A percentile compares a stretch with the other conserved stretches of the same genome.
These are phyloP conservation scores for Temnothorax nylanderi DNA, from an alignment of 1,140 invertebrate genomes.

Conservation along the genomic window DNA sequence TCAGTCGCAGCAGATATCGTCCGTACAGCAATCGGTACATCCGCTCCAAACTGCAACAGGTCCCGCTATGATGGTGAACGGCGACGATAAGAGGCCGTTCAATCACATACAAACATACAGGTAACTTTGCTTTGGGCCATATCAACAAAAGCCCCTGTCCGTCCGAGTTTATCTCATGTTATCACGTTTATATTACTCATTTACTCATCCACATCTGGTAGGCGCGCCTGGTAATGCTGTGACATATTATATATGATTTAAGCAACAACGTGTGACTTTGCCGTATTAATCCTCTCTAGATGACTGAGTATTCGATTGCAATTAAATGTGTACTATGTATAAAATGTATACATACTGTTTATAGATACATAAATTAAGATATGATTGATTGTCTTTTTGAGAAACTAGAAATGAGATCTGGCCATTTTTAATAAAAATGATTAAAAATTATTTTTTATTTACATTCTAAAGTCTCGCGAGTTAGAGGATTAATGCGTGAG, in stretches of 20 bases:
- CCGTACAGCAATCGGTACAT: constrained; percentile 78
- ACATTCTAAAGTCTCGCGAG: background rate
- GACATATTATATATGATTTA: constrained; percentile 11
- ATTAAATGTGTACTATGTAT: background rate
- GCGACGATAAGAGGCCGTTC: constrained; percentile 90
- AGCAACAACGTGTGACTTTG: background rate
- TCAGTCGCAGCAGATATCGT: constrained; percentile 72
- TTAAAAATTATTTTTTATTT: background rate
- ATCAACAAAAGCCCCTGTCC: constrained; percentile 22
- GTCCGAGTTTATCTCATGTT: constrained; percentile 44
- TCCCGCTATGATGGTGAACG: constrained; percentile 84
- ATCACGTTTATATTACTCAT: constrained; percentile 37
- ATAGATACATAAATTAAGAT: too few species aligned
- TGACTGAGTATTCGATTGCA: background rate
- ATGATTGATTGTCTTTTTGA: background rate
- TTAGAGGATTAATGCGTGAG: constrained; percentile 1
- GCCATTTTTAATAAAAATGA: background rate
- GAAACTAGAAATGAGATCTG: background rate
- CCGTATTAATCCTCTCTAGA: constrained; percentile 29
- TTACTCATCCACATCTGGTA: background rate
- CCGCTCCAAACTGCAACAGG: constrained; percentile 76
- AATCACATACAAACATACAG: constrained; percentile 94
- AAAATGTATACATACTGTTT: background rate
- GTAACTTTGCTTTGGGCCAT: constrained; percentile 82
- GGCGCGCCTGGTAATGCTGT: constrained; percentile 8